These are phyloP conservation scores for Caligus rogercresseyi DNA, from an alignment of 1,140 invertebrate genomes.

Conservation along the genomic window DNA sequence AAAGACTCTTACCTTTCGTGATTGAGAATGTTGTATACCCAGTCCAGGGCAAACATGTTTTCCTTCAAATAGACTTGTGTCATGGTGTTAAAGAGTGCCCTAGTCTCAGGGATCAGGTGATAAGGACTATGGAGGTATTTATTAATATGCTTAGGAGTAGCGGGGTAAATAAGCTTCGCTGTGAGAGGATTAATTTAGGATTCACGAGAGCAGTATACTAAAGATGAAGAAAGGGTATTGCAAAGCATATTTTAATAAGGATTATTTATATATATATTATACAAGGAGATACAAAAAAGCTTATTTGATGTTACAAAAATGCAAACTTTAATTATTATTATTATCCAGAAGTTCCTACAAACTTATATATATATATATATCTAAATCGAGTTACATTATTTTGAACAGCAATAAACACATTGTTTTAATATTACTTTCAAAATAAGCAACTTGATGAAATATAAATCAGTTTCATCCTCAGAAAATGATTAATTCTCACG, in stretches of 20 bases:
- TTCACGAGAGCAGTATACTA: neutral
- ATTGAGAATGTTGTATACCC: slow-evolving; percentile 88
- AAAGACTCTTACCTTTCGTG: slow-evolving; percentile 55
- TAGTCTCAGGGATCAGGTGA: slow-evolving; percentile 53
- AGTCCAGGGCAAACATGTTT: slow-evolving; percentile 42
- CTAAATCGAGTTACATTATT: too few species aligned
- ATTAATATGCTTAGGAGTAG: slow-evolving; percentile 69
- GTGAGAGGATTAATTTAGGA: slow-evolving; percentile 36
- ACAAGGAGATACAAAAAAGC: too few species aligned
- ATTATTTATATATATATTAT: neutral
- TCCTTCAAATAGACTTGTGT: neutral
- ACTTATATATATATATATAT: too few species aligned
- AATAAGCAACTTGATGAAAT: too few species aligned
- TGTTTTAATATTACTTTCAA: too few species aligned
- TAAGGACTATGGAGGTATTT: slow-evolving; percentile 57
- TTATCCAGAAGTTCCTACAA: too few species aligned
- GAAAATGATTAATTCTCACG: too few species aligned
- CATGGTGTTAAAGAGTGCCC: slow-evolving; percentile 29
- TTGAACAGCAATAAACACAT: too few species aligned
- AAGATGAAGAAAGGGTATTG: neutral
- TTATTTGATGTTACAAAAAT: too few species aligned
- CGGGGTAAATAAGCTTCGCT: slow-evolving; percentile 71
- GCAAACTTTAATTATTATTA: too few species aligned
- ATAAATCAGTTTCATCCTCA: too few species aligned
- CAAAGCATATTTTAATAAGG: neutral